Conservation (phyloP, 2,888 invertebrate genomes). For the Halocaridina rubra region DNA sequence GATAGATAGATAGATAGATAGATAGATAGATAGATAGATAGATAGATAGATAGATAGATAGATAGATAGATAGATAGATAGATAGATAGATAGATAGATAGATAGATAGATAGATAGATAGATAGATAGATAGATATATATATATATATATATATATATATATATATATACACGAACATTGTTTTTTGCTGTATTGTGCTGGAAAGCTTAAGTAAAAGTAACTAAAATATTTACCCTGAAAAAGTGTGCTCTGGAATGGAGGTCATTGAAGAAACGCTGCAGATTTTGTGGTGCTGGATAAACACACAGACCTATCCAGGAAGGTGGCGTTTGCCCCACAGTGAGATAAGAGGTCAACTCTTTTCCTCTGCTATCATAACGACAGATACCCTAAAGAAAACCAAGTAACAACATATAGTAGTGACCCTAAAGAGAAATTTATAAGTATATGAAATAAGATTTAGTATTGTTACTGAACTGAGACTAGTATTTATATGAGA, state of each 20-base stretch:
- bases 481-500: no score
- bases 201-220: no score
- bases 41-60: background rate
- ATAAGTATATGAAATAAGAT: no score
- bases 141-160: background rate
- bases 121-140: background rate
- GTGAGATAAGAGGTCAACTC: background rate
- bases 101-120: background rate
- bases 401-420: no score
- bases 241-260: constrained; percentile 22
- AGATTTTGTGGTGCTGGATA: constrained; percentile 15
- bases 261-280: constrained; percentile 7
- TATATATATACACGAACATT: background rate
- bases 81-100: background rate
- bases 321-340: constrained; percentile 6
- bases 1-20: background rate
- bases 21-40: background rate
- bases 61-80: background rate
- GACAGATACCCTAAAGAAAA: background rate
- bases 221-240: constrained; percentile 20
- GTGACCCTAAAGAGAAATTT: no score
- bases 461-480: no score
- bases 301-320: constrained; percentile 12
- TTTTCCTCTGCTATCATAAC: background rate
- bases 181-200: no score